Percentiles rank a stretch among this genome's conserved stretches.
Conservation (phyloP, 2,113 vertebrate species). For the Chamaetylas fuelleborni region DNA sequence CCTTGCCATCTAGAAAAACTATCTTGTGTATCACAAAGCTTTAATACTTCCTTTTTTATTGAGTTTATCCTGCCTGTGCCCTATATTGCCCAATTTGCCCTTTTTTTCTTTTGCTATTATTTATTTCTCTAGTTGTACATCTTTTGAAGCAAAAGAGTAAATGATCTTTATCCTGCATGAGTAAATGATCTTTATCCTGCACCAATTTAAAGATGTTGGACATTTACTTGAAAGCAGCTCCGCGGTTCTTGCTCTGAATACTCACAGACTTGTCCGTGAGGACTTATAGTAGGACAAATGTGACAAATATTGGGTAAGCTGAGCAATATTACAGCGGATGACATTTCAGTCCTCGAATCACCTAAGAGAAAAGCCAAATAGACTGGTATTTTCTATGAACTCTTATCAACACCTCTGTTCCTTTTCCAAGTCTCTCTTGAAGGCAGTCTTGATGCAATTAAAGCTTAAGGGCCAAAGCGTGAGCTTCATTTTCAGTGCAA, state of each 20-base stretch:
- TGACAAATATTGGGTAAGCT: background rate
- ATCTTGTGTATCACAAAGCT: background rate
- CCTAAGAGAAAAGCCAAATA: slow-evolving; percentile 37
- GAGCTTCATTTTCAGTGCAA: slow-evolving; percentile 10
- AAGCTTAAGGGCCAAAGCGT: background rate
- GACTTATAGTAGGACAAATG: background rate
- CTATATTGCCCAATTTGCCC: background rate
- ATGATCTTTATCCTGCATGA: background rate
- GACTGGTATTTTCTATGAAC: background rate
- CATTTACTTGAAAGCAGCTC: background rate
- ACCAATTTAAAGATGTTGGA: background rate
- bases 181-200: background rate
- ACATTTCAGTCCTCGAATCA: background rate
- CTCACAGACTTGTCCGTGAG: background rate
- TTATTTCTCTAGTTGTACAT: background rate
- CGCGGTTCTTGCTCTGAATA: background rate
- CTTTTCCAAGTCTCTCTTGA: slow-evolving; percentile 25
- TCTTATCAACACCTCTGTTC: slow-evolving; percentile 27
- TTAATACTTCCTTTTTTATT: background rate
- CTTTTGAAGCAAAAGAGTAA: background rate
- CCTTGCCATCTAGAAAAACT: background rate
- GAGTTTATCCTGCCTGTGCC: background rate
- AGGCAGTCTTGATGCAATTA: slow-evolving; percentile 31
- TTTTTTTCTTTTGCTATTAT: background rate
- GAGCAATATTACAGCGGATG: background rate